Evolutionary conservation across 2,113 vertebrate genomes (phyloP).

Genomic region (Nerophis ophidion): DNA sequence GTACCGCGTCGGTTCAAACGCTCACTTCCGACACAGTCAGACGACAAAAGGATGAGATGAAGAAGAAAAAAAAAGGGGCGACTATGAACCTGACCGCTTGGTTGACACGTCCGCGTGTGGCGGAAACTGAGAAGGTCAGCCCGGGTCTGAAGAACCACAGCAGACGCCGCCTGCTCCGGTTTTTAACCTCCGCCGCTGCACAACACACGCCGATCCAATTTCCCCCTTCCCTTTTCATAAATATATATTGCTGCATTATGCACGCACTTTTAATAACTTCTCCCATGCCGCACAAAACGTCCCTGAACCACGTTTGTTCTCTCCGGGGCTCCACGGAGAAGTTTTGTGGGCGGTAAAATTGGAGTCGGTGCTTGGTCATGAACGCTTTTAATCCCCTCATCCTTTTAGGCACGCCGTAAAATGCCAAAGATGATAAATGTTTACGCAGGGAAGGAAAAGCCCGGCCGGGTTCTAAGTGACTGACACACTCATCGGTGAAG

Average conservation of each 20-base stretch:
- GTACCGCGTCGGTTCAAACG: too few relatives aligned
- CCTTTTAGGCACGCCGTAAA: slow-evolving; percentile 17
- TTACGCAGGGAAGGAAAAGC: slow-evolving; percentile 12
- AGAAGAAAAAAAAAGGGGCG: too few relatives aligned
- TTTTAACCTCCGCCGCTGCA: slow-evolving; percentile 4
- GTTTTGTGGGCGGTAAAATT: slow-evolving; percentile 35
- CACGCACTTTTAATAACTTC: slow-evolving; percentile 15
- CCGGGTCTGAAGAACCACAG: too few relatives aligned
- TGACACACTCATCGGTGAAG: slow-evolving; percentile 1
- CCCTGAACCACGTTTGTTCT: slow-evolving; percentile 25
- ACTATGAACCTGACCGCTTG: too few relatives aligned
- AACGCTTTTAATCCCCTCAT: slow-evolving; percentile 30
- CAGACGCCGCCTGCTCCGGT: not conserved
- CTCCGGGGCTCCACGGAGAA: slow-evolving; percentile 21
- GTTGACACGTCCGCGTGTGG: too few relatives aligned
- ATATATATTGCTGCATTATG: slow-evolving; percentile 20
- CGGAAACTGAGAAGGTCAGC: too few relatives aligned
- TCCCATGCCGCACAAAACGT: slow-evolving; percentile 9
- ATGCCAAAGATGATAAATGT: slow-evolving; percentile 15
- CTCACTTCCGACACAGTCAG: too few relatives aligned
- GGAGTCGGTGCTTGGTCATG: slow-evolving; percentile 14
- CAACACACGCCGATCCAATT: slow-evolving; percentile 18
- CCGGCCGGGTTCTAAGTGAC: too few relatives aligned
- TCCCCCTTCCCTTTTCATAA: slow-evolving; percentile 10
- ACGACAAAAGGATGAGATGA: too few relatives aligned